Evolutionary conservation across 2,888 invertebrate genomes (phyloP), one percentile per base, ranked within the genome.

Genomic region (Stenolophus ochropezus): DNA sequence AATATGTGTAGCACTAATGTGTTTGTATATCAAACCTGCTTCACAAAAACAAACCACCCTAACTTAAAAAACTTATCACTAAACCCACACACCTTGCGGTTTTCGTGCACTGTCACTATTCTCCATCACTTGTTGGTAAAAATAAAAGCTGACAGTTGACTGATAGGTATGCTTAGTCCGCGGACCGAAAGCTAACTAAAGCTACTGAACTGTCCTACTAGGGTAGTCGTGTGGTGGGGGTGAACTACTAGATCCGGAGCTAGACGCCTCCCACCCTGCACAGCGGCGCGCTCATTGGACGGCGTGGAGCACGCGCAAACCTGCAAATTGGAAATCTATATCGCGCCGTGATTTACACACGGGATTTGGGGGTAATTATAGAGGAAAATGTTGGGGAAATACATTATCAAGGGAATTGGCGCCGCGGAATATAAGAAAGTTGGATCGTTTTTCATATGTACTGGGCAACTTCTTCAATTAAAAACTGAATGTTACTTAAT

Each of bases 241-340:
- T 56, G 65, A 21, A 78, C 78, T 78, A 49, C 61, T 61, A 78
- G 65, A 78, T 61, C 78, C 78, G 78, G 78, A 65, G 78, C 49
- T 78, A 78, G 49, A 78, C 61, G 23, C 78, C 78, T 69, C 65
- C 65, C 78, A 47, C 65, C 78, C 65, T 65, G 49, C n/a, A 49
- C 14, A 65, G 11, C 53, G 8, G 65, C 6, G n/a, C 6, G 21
- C 65, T 69, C 14, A 78, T 77, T 81, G 93, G 92, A 75, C 90
- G 90, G 53, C 89, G 89, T 82, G 92, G 91, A 84, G 92, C 91
- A 82, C 92, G 91, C 33, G 91, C 81, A 92, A 90, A 16, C 27
- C 21, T 76, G 56, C 76, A 76, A 76, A 76, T 65, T 78, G 78
- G 61, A 78, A 78, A 78, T 78, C 78, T 78, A 78, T 78, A 78